phyloP scores from a whole-genome alignment of 92 coral and sea anemone species.

The Umimayanthus kanabou region DNA sequence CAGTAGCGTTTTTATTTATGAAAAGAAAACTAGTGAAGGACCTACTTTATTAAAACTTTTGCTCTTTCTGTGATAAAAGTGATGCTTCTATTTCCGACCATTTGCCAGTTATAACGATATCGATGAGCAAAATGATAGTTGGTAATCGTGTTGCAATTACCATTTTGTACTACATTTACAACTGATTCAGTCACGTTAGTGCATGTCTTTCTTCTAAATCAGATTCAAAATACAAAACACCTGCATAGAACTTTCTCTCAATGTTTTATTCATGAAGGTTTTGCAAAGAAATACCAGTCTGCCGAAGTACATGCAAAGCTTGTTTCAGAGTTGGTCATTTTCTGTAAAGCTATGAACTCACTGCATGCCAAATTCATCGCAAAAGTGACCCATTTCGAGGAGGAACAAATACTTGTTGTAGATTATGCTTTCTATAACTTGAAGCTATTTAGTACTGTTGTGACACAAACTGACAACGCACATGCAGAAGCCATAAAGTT shows the following conservation, averaged over 20 bases:
- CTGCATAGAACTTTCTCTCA: not conserved
- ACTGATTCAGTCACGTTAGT: not conserved
- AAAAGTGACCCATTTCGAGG: too few relatives aligned
- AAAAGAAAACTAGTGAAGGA: too few relatives aligned
- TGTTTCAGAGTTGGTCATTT: not conserved
- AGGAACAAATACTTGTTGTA: not conserved
- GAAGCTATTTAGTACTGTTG: too few relatives aligned
- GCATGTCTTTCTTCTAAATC: not conserved
- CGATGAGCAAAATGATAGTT: not conserved
- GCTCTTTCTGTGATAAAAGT: too few relatives aligned
- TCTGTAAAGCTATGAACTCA: not conserved
- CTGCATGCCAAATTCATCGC: not conserved
- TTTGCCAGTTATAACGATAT: too few relatives aligned
- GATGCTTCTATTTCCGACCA: too few relatives aligned
- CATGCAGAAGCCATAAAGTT: too few relatives aligned
- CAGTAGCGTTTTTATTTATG: too few relatives aligned
- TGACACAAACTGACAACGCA: too few relatives aligned
- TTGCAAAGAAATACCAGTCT: not conserved
- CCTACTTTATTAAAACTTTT: too few relatives aligned
- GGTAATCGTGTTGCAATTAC: not conserved
- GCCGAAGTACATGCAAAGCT: not conserved
- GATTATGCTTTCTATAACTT: too few relatives aligned
- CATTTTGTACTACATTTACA: not conserved
- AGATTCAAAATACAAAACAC: not conserved
- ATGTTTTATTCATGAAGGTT: not conserved